Evolutionary conservation across 2,888 invertebrate species (phyloP).

Genomic region (Lepidochrysops patricia): DNA sequence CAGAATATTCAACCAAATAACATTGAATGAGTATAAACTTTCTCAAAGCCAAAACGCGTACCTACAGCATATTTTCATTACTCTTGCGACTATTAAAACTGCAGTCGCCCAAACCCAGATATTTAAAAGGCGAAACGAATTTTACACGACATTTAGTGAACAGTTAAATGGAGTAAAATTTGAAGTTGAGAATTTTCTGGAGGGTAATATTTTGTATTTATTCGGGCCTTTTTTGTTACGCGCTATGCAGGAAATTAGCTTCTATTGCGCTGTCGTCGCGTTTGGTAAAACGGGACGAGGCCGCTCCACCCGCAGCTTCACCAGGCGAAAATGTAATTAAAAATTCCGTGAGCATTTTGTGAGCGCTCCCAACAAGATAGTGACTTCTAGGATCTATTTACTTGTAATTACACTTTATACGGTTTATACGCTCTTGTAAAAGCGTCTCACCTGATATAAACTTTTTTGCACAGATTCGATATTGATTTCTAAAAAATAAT

Average conservation of each 20-base stretch:
- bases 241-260: conserved; percentile 74
- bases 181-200: conserved; percentile 19
- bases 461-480: not conserved
- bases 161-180: conserved; percentile 7
- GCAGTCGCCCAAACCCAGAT: not conserved
- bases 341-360: conserved; percentile 73
- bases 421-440: not conserved
- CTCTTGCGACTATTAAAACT: not conserved
- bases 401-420: conserved; percentile 65
- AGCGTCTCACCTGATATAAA: not conserved
- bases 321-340: conserved; percentile 74
- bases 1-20: too few relatives aligned
- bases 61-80: not conserved
- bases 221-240: conserved; percentile 56
- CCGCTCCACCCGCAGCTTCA: conserved; percentile 56
- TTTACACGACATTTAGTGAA: conserved; percentile 2
- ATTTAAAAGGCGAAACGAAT: conserved; percentile 2
- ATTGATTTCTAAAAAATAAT: not conserved
- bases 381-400: conserved; percentile 66
- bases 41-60: not conserved
- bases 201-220: conserved; percentile 51
- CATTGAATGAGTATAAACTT: not conserved
- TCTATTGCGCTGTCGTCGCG: conserved; percentile 73
- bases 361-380: conserved; percentile 69
- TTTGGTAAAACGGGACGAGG: conserved; percentile 70